phyloP scores from a whole-genome alignment of 2,888 invertebrate species.

The Apoda limacodes region DNA sequence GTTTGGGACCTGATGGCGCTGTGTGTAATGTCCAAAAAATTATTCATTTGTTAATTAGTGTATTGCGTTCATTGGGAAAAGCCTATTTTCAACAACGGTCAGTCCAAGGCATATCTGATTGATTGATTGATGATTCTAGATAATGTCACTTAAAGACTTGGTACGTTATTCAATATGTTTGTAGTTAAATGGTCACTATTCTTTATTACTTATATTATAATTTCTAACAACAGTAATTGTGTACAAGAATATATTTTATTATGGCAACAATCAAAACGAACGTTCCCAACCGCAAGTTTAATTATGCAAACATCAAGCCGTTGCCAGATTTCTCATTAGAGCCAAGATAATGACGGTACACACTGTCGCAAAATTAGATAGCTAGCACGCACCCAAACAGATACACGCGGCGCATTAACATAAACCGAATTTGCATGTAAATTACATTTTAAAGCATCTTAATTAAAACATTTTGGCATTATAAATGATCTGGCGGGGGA shows the following conservation, averaged over 20 bases:
- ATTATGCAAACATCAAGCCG: constrained; percentile 70
- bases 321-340: constrained; percentile 71
- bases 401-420: constrained; percentile 70
- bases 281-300: constrained; percentile 60
- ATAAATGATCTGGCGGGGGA: constrained; percentile 67
- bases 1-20: no score
- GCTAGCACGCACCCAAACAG: constrained; percentile 69
- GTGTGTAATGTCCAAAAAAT: no score
- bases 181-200: no score
- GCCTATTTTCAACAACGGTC: no score
- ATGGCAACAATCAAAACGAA: constrained; percentile 62
- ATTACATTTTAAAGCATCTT: constrained; percentile 73
- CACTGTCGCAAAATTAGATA: constrained; percentile 71
- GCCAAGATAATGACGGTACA: constrained; percentile 69
- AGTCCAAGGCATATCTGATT: no score
- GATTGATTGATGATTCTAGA: no score
- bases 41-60: no score
- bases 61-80: no score
- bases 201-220: no score
- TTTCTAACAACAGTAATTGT: no score
- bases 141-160: no score
- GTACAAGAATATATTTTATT: constrained; percentile 58
- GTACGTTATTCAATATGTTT: no score
- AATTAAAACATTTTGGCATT: constrained; percentile 73
- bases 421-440: constrained; percentile 73